Evolutionary conservation across 2,113 vertebrate genomes (phyloP).

Genomic region (Arvicanthis niloticus): DNA sequence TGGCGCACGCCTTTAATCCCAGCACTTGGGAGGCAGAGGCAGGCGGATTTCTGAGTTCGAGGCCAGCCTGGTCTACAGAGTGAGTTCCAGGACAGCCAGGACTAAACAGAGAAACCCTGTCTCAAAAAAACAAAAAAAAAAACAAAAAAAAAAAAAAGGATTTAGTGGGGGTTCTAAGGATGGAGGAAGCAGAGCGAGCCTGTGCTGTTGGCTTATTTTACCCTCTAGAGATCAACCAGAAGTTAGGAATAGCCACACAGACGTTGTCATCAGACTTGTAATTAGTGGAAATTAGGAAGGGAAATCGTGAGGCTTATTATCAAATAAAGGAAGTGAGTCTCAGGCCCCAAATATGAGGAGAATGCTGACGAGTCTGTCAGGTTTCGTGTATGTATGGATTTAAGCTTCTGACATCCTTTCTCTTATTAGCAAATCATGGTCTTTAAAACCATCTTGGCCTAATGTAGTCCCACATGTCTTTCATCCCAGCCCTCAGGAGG

Average conservation of each 20-base stretch:
- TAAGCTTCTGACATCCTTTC: background rate
- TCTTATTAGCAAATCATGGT: background rate
- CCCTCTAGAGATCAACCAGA: background rate
- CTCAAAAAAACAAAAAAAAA: no score
- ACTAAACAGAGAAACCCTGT: no score
- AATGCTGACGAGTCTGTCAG: background rate
- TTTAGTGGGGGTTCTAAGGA: background rate
- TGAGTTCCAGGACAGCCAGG: no score
- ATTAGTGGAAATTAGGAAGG: background rate
- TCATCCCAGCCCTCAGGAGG: background rate
- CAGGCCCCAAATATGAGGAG: background rate
- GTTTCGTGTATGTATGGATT: background rate
- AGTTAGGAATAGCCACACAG: background rate
- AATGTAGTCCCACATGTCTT: background rate
- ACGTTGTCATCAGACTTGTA: background rate
- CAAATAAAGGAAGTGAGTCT: background rate
- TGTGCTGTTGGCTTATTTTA: background rate
- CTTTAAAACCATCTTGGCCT: background rate
- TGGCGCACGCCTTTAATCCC: no score
- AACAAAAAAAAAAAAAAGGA: no score
- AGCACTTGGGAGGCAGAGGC: no score
- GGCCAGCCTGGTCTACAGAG: no score
- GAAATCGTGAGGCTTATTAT: background rate
- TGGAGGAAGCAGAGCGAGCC: background rate
- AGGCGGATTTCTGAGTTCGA: no score